Percentiles rank a stretch among this genome's conserved stretches.
Conservation (phyloP, 2,888 invertebrate species). For the Polymixis lichenea region DNA sequence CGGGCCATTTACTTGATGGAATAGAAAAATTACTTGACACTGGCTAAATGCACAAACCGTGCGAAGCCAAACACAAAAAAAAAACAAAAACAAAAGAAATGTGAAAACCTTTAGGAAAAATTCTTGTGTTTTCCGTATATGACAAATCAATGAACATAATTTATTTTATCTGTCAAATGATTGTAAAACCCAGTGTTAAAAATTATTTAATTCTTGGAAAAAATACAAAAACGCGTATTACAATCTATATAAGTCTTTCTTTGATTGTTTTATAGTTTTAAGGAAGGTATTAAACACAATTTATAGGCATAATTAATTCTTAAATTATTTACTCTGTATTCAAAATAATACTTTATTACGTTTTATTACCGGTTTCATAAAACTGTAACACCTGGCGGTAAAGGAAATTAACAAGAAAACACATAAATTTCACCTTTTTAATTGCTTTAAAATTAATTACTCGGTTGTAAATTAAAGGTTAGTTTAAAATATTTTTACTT, state of each 20-base stretch:
- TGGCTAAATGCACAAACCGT: too few species aligned
- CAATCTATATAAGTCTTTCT: conserved; percentile 36
- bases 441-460: conserved; percentile 47
- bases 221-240: conserved; percentile 22
- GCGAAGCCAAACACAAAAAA: too few species aligned
- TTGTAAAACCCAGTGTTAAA: conserved; percentile 30
- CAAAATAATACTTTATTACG: conserved; percentile 30
- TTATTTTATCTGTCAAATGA: not conserved
- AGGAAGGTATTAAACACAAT: conserved; percentile 57
- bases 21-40: too few species aligned
- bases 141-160: conserved; percentile 30
- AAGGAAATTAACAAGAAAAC: conserved; percentile 36
- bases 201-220: conserved; percentile 30
- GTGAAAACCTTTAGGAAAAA: not conserved
- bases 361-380: conserved; percentile 53
- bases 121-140: conserved; percentile 24
- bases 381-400: conserved; percentile 52
- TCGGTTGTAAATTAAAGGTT: conserved; percentile 22
- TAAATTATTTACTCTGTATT: conserved; percentile 35
- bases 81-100: conserved; percentile 17
- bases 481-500: not conserved
- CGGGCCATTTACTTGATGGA: too few species aligned
- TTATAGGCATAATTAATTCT: conserved; percentile 51
- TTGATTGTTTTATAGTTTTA: conserved; percentile 52
- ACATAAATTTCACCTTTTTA: conserved; percentile 46